A percentile compares a stretch with the other conserved stretches of the same genome.
These are phyloP conservation scores for Hippocampus zosterae DNA, from an alignment of 2,113 vertebrate genomes.

Conservation along the genomic window DNA sequence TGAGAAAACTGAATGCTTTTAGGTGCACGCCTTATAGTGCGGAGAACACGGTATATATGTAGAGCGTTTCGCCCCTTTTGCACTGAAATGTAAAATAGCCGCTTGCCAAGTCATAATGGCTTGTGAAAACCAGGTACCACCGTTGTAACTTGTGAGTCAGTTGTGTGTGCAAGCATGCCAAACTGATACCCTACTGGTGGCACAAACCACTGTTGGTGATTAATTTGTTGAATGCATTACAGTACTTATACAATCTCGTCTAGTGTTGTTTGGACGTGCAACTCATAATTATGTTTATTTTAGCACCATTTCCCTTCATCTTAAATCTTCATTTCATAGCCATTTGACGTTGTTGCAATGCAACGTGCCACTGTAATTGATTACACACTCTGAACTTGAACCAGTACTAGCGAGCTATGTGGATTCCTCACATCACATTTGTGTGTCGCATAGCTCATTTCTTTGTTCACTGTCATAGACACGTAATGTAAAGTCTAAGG, in stretches of 20 bases:
- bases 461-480: no score
- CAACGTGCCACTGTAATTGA: background rate
- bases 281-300: background rate
- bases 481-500: no score
- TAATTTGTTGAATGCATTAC: background rate
- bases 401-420: background rate
- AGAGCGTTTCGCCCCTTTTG: background rate
- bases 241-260: background rate
- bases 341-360: background rate
- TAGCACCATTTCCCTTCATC: background rate
- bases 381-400: background rate
- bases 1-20: no score
- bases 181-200: background rate
- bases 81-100: no score
- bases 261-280: background rate
- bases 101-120: background rate
- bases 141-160: background rate
- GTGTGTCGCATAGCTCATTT: no score
- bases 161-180: background rate
- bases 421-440: background rate
- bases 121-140: background rate
- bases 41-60: background rate
- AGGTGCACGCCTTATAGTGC: no score
- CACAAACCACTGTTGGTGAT: background rate
- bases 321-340: background rate